These are phyloP conservation scores for Julus scanicus DNA, from an alignment of 2,888 invertebrate species.

Conservation along the genomic window DNA sequence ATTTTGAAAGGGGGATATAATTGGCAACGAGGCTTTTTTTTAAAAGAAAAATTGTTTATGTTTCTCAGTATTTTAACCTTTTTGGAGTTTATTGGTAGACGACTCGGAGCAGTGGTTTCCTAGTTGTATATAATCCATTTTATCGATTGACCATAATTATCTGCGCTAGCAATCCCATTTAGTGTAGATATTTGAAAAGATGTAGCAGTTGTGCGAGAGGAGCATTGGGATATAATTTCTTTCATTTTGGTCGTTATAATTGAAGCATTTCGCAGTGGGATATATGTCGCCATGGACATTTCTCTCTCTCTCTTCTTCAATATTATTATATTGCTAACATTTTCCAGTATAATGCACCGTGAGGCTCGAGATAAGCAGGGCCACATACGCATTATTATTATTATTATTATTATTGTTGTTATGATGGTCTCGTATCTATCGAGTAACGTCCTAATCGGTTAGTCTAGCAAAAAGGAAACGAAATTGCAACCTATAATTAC, in stretches of 20 bases:
- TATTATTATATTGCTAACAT: too few relatives aligned
- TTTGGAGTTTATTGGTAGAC: too few relatives aligned
- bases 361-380: constrained; percentile 7
- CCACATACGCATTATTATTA: not conserved
- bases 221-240: constrained; percentile 37
- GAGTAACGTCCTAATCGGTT: constrained; percentile 6
- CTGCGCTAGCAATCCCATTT: constrained; percentile 26
- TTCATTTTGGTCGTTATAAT: constrained; percentile 42
- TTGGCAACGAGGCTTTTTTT: too few relatives aligned
- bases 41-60: too few relatives aligned
- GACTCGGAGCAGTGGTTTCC: not conserved
- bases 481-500: constrained; percentile 7
- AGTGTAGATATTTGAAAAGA: constrained; percentile 27
- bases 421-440: constrained; percentile 24
- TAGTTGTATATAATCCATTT: not conserved
- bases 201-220: too few relatives aligned
- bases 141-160: constrained; percentile 30
- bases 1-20: too few relatives aligned
- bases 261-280: constrained; percentile 39
- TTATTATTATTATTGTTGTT: constrained; percentile 7
- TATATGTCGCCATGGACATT: constrained; percentile 21
- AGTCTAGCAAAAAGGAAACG: constrained; percentile 8
- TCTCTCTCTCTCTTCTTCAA: not conserved
- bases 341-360: not conserved
- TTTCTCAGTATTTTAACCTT: too few relatives aligned